Conservation (phyloP, 1,140 invertebrate species). For the Bombus confusus region DNA sequence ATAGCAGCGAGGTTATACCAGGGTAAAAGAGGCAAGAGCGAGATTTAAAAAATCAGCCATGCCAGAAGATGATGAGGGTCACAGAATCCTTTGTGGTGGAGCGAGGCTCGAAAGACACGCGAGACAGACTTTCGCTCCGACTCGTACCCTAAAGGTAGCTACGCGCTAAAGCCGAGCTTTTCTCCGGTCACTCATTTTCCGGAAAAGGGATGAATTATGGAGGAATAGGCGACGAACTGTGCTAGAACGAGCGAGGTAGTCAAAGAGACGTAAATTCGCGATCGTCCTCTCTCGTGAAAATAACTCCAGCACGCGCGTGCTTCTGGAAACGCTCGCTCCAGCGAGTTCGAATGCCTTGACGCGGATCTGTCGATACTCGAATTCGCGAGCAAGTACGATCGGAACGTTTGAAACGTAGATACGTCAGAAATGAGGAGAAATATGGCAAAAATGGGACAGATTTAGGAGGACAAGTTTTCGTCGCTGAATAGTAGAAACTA, state of each 20-base stretch:
- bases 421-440: not conserved
- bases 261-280: not conserved
- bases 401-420: not conserved
- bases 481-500: no score
- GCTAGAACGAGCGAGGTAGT: not conserved
- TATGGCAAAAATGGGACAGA: no score
- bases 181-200: not conserved
- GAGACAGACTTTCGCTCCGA: not conserved
- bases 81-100: not conserved
- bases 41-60: not conserved
- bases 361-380: not conserved
- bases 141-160: no score
- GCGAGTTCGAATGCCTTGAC: not conserved
- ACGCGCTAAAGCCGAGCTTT: not conserved
- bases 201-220: not conserved
- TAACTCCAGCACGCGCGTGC: not conserved
- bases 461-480: no score
- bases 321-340: not conserved
- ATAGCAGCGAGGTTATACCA: not conserved
- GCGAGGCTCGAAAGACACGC: not conserved
- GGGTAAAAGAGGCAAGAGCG: not conserved
- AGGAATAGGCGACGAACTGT: not conserved
- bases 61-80: not conserved
- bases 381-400: not conserved
- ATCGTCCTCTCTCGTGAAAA: slow-evolving; percentile 8